Percentiles rank a stretch among this genome's conserved stretches.
phyloP scores from a whole-genome alignment of 2,888 invertebrate species.

The Eilema griseolum region DNA sequence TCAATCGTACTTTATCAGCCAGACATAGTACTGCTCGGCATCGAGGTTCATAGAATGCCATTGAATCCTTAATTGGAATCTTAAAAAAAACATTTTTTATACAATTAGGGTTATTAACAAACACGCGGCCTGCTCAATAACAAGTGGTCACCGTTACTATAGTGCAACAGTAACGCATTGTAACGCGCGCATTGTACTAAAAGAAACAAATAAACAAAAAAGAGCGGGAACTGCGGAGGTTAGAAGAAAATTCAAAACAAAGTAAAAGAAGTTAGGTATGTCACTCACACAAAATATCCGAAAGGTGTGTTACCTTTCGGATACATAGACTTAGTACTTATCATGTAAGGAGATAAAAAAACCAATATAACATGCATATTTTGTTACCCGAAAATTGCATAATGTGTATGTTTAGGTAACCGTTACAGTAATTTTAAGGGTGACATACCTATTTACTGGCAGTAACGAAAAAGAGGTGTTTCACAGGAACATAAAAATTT shows the following conservation, averaged over 20 bases:
- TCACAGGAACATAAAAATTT: conserved; percentile 37
- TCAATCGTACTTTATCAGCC: conserved; percentile 71
- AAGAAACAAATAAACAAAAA: too few species aligned
- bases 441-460: conserved; percentile 25
- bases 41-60: background rate
- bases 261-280: too few species aligned
- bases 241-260: too few species aligned
- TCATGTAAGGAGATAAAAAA: background rate
- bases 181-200: too few species aligned
- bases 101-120: background rate
- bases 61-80: background rate
- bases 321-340: background rate
- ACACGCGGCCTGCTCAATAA: background rate
- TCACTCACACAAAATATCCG: too few species aligned
- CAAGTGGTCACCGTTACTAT: background rate
- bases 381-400: background rate
- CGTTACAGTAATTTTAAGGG: conserved; percentile 33
- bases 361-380: background rate
- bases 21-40: conserved; percentile 56
- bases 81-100: background rate
- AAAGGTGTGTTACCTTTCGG: too few species aligned
- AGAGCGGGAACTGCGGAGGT: too few species aligned
- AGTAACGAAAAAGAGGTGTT: conserved; percentile 39
- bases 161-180: too few species aligned
- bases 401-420: background rate